Base-by-base conservation (phyloP, 1,140 invertebrate species). In the Nomia melanderi region DNA sequence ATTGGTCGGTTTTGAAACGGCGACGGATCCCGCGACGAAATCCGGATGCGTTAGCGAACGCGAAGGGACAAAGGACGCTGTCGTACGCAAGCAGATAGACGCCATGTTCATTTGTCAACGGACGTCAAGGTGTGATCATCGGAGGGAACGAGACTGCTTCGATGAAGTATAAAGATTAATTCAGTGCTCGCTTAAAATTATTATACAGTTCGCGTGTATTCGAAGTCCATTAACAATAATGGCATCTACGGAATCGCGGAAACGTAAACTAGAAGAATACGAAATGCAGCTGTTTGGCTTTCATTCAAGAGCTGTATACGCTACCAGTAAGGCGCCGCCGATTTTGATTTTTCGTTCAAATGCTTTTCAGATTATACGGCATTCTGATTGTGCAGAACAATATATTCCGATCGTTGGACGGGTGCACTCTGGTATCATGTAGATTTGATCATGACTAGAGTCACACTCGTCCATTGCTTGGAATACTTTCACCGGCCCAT, bases 351-450 rank as follows among this genome's bases (percentile, higher is more conserved):
- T 77, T 65, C 57, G 36, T 62, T 66, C 67, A 56, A 71, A 76
- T 80, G 79, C 25, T 83, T 83, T 82, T 77, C 86, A 83, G 85
- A 80, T 78, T 50, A 11, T 75, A 69, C 41, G 9, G 23, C 39
- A 57, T 56, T 73, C 50, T 41, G 41, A 39, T 39, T 60, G 47
- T 76, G n/a, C 57, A 20, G 31, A 75, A 20, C 60, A 23, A 29
- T 54, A 71, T 67, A 59, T 88, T 86, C 66, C 62, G 64, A 71
- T 78, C 87, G 88, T 75, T 84, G 88, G 88, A 83, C 83, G 90
- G 80, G 87, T 91, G 90, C 69, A 84, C 89, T 90, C 88, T 90
- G 67, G 90, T 90, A 84, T 91, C 89, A 91, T 91, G 90, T 89
- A 36, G 74, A 77, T 83, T 84, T 59, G 73, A 83, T 90, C 90